Percentiles rank a stretch among this genome's conserved stretches.
These are phyloP conservation scores for Centroberyx gerrardi DNA, from an alignment of 2,797 vertebrate species.

Conservation along the genomic window DNA sequence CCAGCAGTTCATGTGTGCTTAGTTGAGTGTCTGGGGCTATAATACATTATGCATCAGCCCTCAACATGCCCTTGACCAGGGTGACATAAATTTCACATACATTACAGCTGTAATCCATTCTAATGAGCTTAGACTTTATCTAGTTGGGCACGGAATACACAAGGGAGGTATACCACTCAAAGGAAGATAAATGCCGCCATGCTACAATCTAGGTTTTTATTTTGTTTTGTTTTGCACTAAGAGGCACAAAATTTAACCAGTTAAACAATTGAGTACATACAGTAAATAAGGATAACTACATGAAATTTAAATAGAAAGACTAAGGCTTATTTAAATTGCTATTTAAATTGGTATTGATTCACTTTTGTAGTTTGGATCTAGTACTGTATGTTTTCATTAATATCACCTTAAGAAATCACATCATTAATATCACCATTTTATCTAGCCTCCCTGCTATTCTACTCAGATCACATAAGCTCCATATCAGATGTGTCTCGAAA, in stretches of 20 bases:
- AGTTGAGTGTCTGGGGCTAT: slow-evolving; percentile 53
- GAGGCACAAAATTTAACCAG: slow-evolving; percentile 14
- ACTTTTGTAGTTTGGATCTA: too few species aligned
- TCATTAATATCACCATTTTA: not conserved
- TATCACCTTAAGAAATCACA: not conserved
- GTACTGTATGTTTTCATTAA: not conserved
- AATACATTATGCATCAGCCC: slow-evolving; percentile 82
- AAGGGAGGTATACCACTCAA: slow-evolving; percentile 51
- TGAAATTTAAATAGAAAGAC: not conserved
- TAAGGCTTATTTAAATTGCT: too few species aligned
- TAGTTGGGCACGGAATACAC: slow-evolving; percentile 54
- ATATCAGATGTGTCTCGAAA: not conserved
- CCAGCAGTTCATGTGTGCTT: slow-evolving; percentile 55
- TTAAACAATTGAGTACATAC: slow-evolving; percentile 28
- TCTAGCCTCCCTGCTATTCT: not conserved
- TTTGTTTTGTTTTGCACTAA: slow-evolving; percentile 50
- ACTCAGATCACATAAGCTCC: not conserved
- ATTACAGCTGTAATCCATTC: slow-evolving; percentile 84
- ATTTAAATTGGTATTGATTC: not conserved
- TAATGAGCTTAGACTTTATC: slow-evolving; percentile 82
- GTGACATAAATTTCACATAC: slow-evolving; percentile 79
- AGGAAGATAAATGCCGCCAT: slow-evolving; percentile 69
- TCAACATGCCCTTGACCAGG: slow-evolving; percentile 77
- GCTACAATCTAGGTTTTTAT: slow-evolving; percentile 29
- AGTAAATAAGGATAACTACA: not conserved